Conservation (phyloP, 2,888 invertebrate species). For the Sinelater perroti region DNA sequence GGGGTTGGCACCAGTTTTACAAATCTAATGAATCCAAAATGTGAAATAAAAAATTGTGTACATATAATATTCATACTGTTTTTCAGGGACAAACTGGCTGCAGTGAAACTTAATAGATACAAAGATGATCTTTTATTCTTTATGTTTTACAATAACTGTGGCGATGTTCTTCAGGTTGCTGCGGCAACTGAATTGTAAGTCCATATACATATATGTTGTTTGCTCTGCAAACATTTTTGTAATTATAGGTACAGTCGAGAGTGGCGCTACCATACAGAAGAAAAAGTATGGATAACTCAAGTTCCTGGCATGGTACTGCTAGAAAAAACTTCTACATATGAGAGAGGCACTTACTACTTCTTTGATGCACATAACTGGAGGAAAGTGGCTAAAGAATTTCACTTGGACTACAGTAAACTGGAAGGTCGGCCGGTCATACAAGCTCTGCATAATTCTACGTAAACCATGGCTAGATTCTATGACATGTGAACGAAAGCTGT, state of each 20-base stretch:
- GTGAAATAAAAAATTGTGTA: too few relatives aligned
- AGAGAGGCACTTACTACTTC: constrained; percentile 98
- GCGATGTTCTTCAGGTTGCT: constrained; percentile 96
- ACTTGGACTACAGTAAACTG: constrained; percentile 98
- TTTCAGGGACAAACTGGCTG: constrained; percentile 89
- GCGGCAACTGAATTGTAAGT: constrained; percentile 97
- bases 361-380: constrained; percentile 99
- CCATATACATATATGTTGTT: constrained; percentile 16
- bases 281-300: constrained; percentile 98
- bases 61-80: too few relatives aligned
- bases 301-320: constrained; percentile 94
- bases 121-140: constrained; percentile 99
- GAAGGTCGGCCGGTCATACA: constrained; percentile 88
- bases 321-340: constrained; percentile 95
- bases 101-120: constrained; percentile 94
- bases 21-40: too few relatives aligned
- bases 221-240: constrained; percentile 8
- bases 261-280: constrained; percentile 99
- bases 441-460: constrained; percentile 54
- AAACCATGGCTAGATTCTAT: constrained; percentile 46
- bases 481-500: constrained; percentile 46
- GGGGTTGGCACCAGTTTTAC: too few relatives aligned
- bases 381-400: constrained; percentile 98
- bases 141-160: constrained; percentile 98
- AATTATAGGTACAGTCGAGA: constrained; percentile 94